Evolutionary conservation across 2,113 vertebrate genomes (phyloP).

Genomic region (Antennarius striatus): DNA sequence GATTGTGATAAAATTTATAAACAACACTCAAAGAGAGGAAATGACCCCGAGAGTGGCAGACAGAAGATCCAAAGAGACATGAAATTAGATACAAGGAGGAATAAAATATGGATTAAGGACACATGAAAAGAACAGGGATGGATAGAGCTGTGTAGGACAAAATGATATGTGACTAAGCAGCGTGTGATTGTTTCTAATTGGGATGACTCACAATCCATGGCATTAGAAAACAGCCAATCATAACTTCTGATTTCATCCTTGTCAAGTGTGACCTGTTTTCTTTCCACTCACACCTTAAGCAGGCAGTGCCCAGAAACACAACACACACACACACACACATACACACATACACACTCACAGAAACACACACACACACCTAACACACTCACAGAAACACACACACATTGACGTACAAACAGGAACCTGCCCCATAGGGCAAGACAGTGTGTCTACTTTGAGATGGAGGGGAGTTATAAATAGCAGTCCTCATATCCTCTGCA

Average conservation of each 20-base stretch:
- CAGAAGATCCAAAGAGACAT: not conserved
- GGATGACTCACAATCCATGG: slow-evolving; percentile 44
- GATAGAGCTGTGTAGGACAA: slow-evolving; percentile 11
- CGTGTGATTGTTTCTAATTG: slow-evolving; percentile 65
- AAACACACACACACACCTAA: slow-evolving; percentile 3
- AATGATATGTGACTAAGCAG: slow-evolving; percentile 45
- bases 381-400: not conserved
- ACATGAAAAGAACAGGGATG: slow-evolving; percentile 3
- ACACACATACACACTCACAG: slow-evolving; percentile 2
- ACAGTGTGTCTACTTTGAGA: slow-evolving; percentile 60
- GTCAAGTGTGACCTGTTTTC: slow-evolving; percentile 66
- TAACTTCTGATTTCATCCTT: slow-evolving; percentile 60
- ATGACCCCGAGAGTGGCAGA: slow-evolving; percentile 2
- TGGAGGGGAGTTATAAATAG: slow-evolving; percentile 71
- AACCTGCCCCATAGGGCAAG: slow-evolving; percentile 46
- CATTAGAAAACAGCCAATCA: slow-evolving; percentile 67
- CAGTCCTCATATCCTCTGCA: slow-evolving; percentile 71
- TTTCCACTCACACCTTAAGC: slow-evolving; percentile 46
- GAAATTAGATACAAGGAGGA: slow-evolving; percentile 8
- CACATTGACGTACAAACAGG: slow-evolving; percentile 32
- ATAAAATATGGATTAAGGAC: not conserved
- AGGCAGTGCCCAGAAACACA: not conserved
- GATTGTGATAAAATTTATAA: not conserved
- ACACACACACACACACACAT: slow-evolving; percentile 14
- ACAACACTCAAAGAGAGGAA: not conserved